phyloP scores from a whole-genome alignment of 2,797 vertebrate genomes.

The Microchirus variegatus region DNA sequence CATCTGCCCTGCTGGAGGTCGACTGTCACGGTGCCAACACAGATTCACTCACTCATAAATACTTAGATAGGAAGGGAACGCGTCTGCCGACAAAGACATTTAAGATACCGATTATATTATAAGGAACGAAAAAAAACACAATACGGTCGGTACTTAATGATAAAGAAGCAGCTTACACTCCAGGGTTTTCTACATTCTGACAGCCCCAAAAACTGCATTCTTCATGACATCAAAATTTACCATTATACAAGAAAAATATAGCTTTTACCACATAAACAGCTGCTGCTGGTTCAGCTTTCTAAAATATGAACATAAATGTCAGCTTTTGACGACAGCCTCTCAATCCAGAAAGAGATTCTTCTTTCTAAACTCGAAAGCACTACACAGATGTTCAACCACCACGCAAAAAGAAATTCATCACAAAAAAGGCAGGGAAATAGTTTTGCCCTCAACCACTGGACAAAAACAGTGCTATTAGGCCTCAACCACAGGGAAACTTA shows the following conservation, averaged over 20 bases:
- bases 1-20: conserved; percentile 35
- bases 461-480: too few species aligned
- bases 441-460: too few species aligned
- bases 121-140: conserved; percentile 1
- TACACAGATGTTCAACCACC: too few species aligned
- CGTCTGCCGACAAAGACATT: conserved; percentile 2
- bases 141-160: neutral
- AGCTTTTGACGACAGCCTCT: neutral
- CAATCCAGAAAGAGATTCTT: too few species aligned
- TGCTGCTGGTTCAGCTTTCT: neutral
- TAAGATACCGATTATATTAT: conserved; percentile 15
- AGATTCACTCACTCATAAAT: conserved; percentile 41
- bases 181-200: neutral
- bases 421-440: too few species aligned
- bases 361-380: too few species aligned
- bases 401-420: too few species aligned
- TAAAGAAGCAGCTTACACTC: neutral
- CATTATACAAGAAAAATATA: too few species aligned
- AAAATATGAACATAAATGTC: conserved; percentile 1
- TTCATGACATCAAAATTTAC: too few species aligned
- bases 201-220: neutral
- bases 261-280: too few species aligned
- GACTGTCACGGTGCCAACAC: conserved; percentile 17
- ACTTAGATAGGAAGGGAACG: conserved; percentile 3
- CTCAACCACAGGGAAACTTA: too few species aligned